Evolutionary conservation across 2,888 invertebrate species (phyloP).

Genomic region (Mythimna loreyi): DNA sequence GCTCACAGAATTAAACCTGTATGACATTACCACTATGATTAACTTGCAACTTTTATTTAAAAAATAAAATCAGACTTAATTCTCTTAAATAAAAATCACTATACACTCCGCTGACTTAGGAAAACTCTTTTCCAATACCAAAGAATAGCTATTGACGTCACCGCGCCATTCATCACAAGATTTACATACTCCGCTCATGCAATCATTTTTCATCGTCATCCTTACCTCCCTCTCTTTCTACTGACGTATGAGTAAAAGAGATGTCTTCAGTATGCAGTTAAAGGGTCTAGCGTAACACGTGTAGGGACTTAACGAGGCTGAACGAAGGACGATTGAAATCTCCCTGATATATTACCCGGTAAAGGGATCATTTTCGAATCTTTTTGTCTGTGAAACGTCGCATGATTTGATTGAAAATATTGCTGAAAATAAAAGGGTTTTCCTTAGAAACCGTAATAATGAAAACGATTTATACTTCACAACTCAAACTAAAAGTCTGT

Average conservation of each 20-base stretch:
- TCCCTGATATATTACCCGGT: slow-evolving; percentile 15
- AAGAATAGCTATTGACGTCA: slow-evolving; percentile 40
- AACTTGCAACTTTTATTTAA: neutral
- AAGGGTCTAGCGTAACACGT: slow-evolving; percentile 26
- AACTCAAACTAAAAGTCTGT: neutral
- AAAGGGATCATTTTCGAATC: slow-evolving; percentile 22
- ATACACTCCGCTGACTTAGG: neutral
- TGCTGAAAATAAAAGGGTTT: neutral
- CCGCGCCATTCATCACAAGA: slow-evolving; percentile 25
- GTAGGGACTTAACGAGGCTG: slow-evolving; percentile 19
- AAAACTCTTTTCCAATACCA: neutral
- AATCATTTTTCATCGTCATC: slow-evolving; percentile 39
- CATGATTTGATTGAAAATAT: slow-evolving; percentile 3
- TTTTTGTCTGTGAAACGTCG: neutral
- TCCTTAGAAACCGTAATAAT: neutral
- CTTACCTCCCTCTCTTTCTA: neutral
- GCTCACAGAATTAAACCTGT: no score
- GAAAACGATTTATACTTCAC: neutral
- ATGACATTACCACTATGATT: neutral
- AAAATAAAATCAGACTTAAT: neutral
- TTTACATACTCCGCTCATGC: slow-evolving; percentile 31
- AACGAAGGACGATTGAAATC: slow-evolving; percentile 4
- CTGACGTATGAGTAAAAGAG: neutral
- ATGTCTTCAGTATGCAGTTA: slow-evolving; percentile 14
- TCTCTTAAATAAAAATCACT: neutral